Evolutionary conservation across 1,140 invertebrate species (phyloP).

Genomic region (Sarcophaga bullata): DNA sequence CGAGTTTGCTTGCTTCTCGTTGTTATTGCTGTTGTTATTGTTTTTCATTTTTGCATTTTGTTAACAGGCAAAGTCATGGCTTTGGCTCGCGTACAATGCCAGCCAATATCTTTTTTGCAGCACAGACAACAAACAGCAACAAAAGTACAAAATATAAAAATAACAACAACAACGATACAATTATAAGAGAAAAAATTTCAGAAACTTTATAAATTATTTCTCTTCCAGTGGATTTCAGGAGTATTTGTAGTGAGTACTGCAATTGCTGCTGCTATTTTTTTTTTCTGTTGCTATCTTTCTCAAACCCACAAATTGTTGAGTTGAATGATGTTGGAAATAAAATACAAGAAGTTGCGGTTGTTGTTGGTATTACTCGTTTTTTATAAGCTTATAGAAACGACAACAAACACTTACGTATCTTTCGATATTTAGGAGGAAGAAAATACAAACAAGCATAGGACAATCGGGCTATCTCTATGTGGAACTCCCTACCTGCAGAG

Average conservation of each 20-base stretch:
- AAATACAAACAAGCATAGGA: too few relatives aligned
- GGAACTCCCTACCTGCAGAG: too few relatives aligned
- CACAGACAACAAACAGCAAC: too few relatives aligned
- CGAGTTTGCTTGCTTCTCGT: too few relatives aligned
- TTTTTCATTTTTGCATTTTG: not conserved
- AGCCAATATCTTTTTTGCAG: not conserved
- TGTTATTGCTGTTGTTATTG: too few relatives aligned
- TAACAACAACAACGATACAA: not conserved
- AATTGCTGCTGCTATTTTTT: not conserved
- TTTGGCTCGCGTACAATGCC: not conserved
- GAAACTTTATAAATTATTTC: not conserved
- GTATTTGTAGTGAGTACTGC: too few relatives aligned
- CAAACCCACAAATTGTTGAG: not conserved
- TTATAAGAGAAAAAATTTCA: not conserved
- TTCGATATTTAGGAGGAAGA: too few relatives aligned
- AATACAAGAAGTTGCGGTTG: constrained; percentile 21
- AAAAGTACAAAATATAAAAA: not conserved
- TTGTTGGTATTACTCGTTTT: not conserved
- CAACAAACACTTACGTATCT: too few relatives aligned
- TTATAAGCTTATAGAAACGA: too few relatives aligned
- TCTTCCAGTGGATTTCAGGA: not conserved
- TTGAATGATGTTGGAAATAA: constrained; percentile 17
- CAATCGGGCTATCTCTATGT: too few relatives aligned
- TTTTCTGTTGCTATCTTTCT: not conserved
- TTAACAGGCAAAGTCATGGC: constrained; percentile 6